Conservation (phyloP, 2,113 vertebrate species). For the Romanogobio albipinnatus region DNA sequence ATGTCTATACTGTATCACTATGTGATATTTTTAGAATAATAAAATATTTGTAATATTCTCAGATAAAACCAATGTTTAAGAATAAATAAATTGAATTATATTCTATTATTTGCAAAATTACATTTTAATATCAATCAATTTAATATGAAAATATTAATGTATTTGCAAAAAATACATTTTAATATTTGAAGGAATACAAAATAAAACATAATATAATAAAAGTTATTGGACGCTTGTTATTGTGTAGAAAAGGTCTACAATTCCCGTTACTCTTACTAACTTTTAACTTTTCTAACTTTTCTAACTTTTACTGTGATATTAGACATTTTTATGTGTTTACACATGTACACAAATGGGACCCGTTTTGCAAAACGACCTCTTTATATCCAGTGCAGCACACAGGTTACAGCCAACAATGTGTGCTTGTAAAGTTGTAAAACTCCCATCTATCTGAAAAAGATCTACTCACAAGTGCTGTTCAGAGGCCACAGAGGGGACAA, state of each 20-base stretch:
- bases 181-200: background rate
- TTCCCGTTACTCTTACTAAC: too few relatives aligned
- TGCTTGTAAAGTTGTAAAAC: background rate
- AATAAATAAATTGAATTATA: background rate
- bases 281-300: too few relatives aligned
- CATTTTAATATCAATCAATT: too few relatives aligned
- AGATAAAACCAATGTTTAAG: background rate
- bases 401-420: background rate
- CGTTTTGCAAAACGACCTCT: background rate
- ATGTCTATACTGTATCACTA: background rate
- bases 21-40: background rate
- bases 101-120: background rate
- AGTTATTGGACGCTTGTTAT: background rate
- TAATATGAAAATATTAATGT: too few relatives aligned
- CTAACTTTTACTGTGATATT: too few relatives aligned
- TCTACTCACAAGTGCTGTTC: constrained; percentile 7
- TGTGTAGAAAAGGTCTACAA: background rate
- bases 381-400: background rate
- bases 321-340: background rate
- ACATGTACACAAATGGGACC: background rate
- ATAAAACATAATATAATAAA: background rate
- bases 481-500: background rate
- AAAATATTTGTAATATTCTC: too few relatives aligned
- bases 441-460: constrained; percentile 21
- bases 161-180: background rate